Conservation (phyloP, 2,797 vertebrate genomes). For the Pagetopsis macropterus region DNA sequence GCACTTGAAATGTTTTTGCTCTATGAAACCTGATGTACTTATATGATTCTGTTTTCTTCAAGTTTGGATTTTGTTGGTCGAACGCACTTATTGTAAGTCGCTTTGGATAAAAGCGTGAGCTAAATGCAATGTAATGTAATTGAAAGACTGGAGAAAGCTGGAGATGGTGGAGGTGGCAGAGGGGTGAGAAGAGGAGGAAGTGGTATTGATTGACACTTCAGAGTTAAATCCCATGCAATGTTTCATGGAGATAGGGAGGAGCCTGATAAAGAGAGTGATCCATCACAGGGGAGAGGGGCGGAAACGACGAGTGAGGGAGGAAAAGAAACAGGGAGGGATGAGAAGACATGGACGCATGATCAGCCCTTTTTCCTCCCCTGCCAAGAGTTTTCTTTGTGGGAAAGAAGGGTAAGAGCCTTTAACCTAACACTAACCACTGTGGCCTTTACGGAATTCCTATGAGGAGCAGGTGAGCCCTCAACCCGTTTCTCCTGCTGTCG, state of each 20-base stretch:
- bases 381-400: not conserved
- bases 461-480: not conserved
- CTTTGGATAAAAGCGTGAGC: no score
- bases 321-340: not conserved
- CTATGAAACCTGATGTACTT: no score
- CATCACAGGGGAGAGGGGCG: not conserved
- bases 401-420: not conserved
- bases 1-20: no score
- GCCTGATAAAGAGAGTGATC: conserved; percentile 24
- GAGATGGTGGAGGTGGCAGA: conserved; percentile 6
- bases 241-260: conserved; percentile 13
- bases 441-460: not conserved
- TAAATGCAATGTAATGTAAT: conserved; percentile 49
- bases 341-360: not conserved
- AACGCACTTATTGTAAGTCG: no score
- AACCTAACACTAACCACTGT: not conserved
- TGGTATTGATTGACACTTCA: conserved; percentile 34
- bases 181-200: conserved; percentile 28
- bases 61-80: no score
- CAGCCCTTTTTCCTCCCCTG: not conserved
- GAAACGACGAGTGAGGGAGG: not conserved
- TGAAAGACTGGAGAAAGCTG: conserved; percentile 64
- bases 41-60: no score
- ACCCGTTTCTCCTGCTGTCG: not conserved
- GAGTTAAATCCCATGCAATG: conserved; percentile 26